Conservation (phyloP, 2,797 vertebrate genomes). For the Chlorospingus semifuscus region DNA sequence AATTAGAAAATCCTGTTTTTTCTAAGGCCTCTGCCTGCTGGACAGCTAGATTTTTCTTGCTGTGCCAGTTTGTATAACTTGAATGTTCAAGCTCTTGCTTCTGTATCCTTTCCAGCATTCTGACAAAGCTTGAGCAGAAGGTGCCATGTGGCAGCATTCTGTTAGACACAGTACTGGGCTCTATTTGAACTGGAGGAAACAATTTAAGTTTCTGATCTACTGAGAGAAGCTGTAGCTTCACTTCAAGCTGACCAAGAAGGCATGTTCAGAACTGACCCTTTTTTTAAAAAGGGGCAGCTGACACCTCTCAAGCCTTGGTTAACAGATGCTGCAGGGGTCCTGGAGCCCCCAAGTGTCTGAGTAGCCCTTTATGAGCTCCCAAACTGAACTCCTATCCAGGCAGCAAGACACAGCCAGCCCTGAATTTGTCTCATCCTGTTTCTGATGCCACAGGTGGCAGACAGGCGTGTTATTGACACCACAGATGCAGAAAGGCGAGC, state of each 20-base stretch:
- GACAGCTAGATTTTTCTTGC: neutral
- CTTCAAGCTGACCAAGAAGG: neutral
- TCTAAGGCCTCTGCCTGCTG: neutral
- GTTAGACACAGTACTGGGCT: neutral
- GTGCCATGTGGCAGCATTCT: accelerated
- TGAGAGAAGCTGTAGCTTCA: neutral
- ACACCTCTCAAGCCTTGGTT: neutral
- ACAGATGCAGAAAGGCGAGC: conserved; percentile 87
- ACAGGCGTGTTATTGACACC: conserved; percentile 87
- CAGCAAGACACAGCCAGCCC: neutral
- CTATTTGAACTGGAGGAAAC: neutral
- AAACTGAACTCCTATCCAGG: neutral
- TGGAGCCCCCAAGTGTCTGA: neutral
- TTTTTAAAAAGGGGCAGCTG: neutral
- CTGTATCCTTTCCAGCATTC: neutral
- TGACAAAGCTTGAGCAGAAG: neutral
- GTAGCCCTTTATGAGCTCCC: neutral
- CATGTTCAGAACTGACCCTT: neutral
- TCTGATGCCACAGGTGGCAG: conserved; percentile 80
- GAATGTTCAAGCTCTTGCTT: neutral
- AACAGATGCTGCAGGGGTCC: neutral
- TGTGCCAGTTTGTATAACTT: neutral
- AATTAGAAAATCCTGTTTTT: neutral
- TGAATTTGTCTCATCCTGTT: neutral
- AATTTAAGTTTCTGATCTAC: neutral